phyloP scores from a whole-genome alignment of 2,797 vertebrate species.

The Fratercula arctica region DNA sequence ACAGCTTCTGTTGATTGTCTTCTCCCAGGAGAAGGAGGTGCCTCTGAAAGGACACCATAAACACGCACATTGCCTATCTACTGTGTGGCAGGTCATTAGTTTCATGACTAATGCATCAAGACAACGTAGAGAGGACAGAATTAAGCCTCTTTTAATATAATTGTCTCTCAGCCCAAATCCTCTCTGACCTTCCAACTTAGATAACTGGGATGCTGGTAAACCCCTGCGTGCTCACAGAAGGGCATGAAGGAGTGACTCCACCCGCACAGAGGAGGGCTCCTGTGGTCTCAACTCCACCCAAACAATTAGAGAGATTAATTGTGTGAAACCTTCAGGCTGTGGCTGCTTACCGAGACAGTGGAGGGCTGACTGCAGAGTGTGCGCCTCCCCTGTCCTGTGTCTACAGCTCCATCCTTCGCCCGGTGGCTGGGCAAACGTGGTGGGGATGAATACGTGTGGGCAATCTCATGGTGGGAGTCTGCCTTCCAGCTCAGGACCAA shows the following conservation, averaged over 20 bases:
- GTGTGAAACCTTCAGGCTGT: neutral
- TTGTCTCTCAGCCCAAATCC: neutral
- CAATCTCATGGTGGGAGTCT: neutral
- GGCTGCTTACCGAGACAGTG: fast-evolving
- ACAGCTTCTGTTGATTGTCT: neutral
- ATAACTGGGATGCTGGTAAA: neutral
- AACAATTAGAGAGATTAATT: neutral
- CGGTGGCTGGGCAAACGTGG: neutral
- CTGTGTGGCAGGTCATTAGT: neutral
- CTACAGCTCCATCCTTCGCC: neutral
- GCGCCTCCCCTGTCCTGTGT: neutral
- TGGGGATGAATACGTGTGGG: neutral
- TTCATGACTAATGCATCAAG: neutral
- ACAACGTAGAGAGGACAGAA: neutral
- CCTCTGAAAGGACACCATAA: neutral
- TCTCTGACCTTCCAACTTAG: neutral
- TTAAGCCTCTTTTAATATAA: neutral
- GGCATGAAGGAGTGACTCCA: neutral
- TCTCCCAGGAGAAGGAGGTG: neutral
- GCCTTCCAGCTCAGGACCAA: neutral
- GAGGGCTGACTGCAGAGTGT: neutral
- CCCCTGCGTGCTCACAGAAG: neutral
- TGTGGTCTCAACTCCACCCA: neutral
- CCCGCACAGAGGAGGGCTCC: neutral
- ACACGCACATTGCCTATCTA: neutral